Evolutionary conservation across 2,797 vertebrate species (phyloP), one percentile per base, ranked within the genome.

Genomic region (Chelidonichthys spinosus): DNA sequence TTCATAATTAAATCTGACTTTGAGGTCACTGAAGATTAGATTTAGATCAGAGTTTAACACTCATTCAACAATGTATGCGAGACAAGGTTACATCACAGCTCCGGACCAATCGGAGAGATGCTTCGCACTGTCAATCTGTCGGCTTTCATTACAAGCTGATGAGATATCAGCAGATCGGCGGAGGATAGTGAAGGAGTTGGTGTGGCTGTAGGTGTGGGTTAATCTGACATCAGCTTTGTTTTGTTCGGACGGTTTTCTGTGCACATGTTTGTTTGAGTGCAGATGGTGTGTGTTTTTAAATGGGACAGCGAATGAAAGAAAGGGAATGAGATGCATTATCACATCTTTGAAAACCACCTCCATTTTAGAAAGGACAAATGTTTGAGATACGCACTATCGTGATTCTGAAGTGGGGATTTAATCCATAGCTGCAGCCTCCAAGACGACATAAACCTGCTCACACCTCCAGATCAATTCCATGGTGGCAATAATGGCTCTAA

Each of bases 1-100:
- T 80, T 77, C 49, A 69, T 85, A 82, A 85, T 89, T 82, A 85
- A 83, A 82, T 77, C 55, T 72, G 83, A 86, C 88, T 88, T 71
- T 5, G 74, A 74, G 74, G 83, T 85, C 59, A 10, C 62, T 25
- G 63, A 79, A 82, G 82, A 83, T 85, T 80, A 81, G 75, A 78
- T 85, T 87, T 83, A 81, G 78, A 87, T 89, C 87, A 79, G 73
- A 83, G 66, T 79, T 81, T 50, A 81, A 85, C 81, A 82, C 72
- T 85, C 49, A 14, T 79, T 82, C 66, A 70, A 68, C 84, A 69
- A 82, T 55, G 83, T 66, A 53, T 37, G 32, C 2, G 64, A 56
- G 79, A 77, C 61, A 42, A 56, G 79, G 78, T 88, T 83, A 87
- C 85, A 88, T 91, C 85, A 87, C 79, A 59, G 74, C 70, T 79